Evolutionary conservation across 2,113 vertebrate genomes (phyloP).

Genomic region (Ammodytes marinus): DNA sequence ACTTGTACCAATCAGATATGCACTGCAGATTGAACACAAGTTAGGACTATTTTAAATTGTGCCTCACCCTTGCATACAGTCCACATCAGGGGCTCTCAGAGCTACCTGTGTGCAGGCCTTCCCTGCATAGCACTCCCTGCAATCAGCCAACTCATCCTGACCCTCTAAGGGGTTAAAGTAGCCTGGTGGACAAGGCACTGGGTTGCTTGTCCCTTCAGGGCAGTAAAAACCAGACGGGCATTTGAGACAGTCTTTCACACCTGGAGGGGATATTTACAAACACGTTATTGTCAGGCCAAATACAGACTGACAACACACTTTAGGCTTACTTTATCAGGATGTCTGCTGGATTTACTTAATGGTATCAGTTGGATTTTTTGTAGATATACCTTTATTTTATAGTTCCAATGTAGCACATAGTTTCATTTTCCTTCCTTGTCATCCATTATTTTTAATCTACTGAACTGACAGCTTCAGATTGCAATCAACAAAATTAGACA

Average conservation of each 20-base stretch:
- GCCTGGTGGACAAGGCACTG: conserved; percentile 86
- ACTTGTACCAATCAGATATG: background rate
- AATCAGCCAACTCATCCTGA: conserved; percentile 86
- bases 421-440: background rate
- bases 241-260: conserved; percentile 84
- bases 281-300: background rate
- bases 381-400: no score
- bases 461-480: conserved; percentile 23
- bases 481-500: background rate
- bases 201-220: conserved; percentile 81
- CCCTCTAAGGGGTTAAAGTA: conserved; percentile 87
- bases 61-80: conserved; percentile 87
- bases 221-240: conserved; percentile 91
- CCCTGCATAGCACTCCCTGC: conserved; percentile 86
- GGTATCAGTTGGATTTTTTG: background rate
- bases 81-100: conserved; percentile 84
- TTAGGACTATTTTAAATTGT: background rate
- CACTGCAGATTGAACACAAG: background rate
- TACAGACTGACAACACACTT: background rate
- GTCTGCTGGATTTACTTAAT: background rate
- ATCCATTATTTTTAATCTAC: conserved; percentile 11
- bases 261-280: conserved; percentile 60
- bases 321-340: background rate
- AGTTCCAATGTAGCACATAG: background rate
- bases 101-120: conserved; percentile 89